Evolutionary conservation across 2,888 invertebrate genomes (phyloP), one percentile per base, ranked within the genome.

Genomic region (Amphipoea lucens): DNA sequence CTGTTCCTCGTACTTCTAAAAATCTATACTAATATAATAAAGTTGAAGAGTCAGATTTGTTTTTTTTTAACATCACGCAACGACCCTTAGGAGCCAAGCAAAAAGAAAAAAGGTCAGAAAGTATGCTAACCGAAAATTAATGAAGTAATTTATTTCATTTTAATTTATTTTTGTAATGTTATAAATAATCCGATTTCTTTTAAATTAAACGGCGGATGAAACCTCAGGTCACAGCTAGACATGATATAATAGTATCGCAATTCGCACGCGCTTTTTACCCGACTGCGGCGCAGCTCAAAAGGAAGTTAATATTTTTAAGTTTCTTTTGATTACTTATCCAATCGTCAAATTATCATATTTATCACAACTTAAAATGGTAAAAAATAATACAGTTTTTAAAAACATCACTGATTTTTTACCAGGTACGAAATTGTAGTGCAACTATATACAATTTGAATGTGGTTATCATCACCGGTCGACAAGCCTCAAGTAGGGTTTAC

Each of bases 381-480:
- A 76, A 54, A 51, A 23, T 14, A 63, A 63, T 12, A 51, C 29
- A 40, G 40, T 11, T 42, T 57, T 17, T 20, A 51, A 4, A 60
- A 73, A 29, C 29, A 5, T 36, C 11, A 17, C 23, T 11, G 65
- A 45, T 6, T n/a, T 48, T n/a, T 78, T n/a, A 57, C 45, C 63
- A 36, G 0, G 42, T 29, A 66, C 42, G 29, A 29, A 57, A 57
- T 57, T 57, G 29, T 48, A 72, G 4, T 45, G 20, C 42, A 68
- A 51, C 9, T 23, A 66, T n/a, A 82, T 29, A 67, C 23, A 67
- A 85, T 82, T 84, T 67, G 20, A 74, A 51, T 57, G 42, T 69
- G 65, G 57, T 78, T 86, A 82, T 84, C 78, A 9, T 77, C 68
- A 74, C 9, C 20, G 75, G 71, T 63, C 74, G 85, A 40, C 70